Percentiles rank a stretch among this genome's conserved stretches.
Evolutionary conservation across 2,113 vertebrate genomes (phyloP).

Genomic region (Paralichthys olivaceus): DNA sequence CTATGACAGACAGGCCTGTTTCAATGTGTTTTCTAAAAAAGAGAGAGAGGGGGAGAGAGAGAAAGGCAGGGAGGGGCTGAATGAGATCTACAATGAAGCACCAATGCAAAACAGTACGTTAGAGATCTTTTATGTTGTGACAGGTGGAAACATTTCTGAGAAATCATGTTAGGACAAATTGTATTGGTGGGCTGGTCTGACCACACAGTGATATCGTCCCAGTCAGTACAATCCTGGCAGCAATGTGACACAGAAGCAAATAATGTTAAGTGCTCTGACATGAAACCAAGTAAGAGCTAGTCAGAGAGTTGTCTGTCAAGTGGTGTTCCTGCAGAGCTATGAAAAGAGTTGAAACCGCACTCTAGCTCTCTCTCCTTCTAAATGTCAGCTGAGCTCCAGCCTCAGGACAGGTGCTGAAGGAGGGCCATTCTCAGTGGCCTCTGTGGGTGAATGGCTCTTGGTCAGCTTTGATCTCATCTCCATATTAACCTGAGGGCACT

Average conservation of each 20-base stretch:
- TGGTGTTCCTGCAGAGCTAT: slow-evolving; percentile 33
- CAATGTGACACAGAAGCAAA: slow-evolving; percentile 10
- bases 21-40: background rate
- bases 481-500: slow-evolving; percentile 61
- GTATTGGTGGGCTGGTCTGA: background rate
- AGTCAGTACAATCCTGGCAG: background rate
- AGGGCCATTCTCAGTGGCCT: slow-evolving; percentile 40
- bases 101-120: background rate
- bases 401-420: slow-evolving; percentile 52
- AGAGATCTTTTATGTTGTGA: background rate
- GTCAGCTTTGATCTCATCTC: slow-evolving; percentile 70
- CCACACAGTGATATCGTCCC: background rate
- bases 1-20: background rate
- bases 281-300: slow-evolving; percentile 44
- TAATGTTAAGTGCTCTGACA: slow-evolving; percentile 27
- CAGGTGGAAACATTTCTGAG: background rate
- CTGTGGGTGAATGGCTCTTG: slow-evolving; percentile 47
- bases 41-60: background rate
- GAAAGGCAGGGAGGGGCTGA: background rate
- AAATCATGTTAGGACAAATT: background rate
- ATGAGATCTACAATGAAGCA: background rate
- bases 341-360: slow-evolving; percentile 36
- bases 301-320: slow-evolving; percentile 50
- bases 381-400: slow-evolving; percentile 67
- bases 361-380: slow-evolving; percentile 41